Evolutionary conservation across 2,113 vertebrate species (phyloP), one percentile per base, ranked within the genome.

Genomic region (Eubucco bourcierii): DNA sequence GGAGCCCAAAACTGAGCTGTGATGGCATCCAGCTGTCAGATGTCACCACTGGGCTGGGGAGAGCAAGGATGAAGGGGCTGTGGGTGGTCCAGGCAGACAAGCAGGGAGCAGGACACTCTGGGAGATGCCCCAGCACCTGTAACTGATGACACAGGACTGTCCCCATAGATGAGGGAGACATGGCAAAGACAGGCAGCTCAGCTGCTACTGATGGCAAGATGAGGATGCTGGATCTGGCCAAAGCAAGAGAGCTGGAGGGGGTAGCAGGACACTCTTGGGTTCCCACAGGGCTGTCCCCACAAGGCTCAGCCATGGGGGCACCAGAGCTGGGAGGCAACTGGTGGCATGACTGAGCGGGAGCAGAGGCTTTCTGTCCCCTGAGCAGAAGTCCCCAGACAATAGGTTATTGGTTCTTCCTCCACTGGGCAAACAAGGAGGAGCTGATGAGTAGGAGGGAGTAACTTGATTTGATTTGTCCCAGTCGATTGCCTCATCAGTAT

Each of bases 401-500:
- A 8, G 59, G 92, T 65, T 88, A 60, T 88, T 65, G 56, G 79
- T 59, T 90, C 25, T 90, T 87, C 86, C 47, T 93, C 23, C 2
- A 5, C 71, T 85, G 85, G 87, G 91, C 73, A 78, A 88, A 90
- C 46, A 77, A 89, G 94, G 90, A 93, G 65, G 87, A 86, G 76
- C 74, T 93, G 94, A 93, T 94, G 94, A 95, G 83, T 37, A 10
- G 88, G 90, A 93, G 80, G 82, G 56, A n/a, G 58, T 78, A 83
- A 60, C 80, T n/a, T 86, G 55, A 92, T 96, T 96, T 96, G 84
- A 68, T 93, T 94, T 87, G 44, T 77, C 60, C 65, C 88, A 91
- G 88, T 93, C 96, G 74, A 73, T 94, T 80, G 93, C 87, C 90
- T 97, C 96, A 97, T 97, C 97, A 97, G 90, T 8, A 76, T 95